Evolutionary conservation across 2,888 invertebrate genomes (phyloP), one percentile per base, ranked within the genome.

Genomic region (Digitonthophagus gazella): DNA sequence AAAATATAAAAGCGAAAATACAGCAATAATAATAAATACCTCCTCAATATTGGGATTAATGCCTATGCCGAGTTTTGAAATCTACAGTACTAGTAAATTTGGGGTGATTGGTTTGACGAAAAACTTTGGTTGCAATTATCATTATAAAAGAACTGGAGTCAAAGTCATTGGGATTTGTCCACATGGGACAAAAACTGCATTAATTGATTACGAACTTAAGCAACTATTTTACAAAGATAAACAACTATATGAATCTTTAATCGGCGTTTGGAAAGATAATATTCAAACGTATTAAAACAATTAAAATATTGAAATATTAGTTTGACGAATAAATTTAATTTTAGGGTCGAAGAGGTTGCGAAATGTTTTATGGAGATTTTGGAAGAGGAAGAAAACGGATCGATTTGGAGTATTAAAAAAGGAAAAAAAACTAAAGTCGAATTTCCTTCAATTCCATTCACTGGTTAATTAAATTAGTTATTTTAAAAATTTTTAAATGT

Each of bases 1-100:
- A 57, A 83, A 80, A 67, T 83, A 84, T 74, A 81, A 79, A 44
- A 83, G 83, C 1, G 84, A 84, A 0, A 75, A 77, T 1, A 85
- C 85, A 15, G 85, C 85, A n/a, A 77, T 83, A n/a, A 79, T 86
- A 15, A 79, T 85, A 3, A 85, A 85, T 73, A 79, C 83, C 11
- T 78, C 84, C n/a, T 84, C 85, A 20, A 80, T 83, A 66, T 78
- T 81, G 67, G 85, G 84, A 11, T 73, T 80, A 3, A 44, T 44
- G 28, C 28, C 28, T 44, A 8, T 44, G 6, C 1, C 3, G 1
- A 11, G 28, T 8, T 8, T 44, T 2, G 28, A 44, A 44, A 44
- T 44, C 1, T 44, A 44, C 3, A 44, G 28, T 11, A 44, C 28
- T 2, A 44, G 8, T 11, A 44, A 44, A 5, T 44, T 44, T 11